Percentiles rank a stretch among this genome's conserved stretches.
Evolutionary conservation across 2,888 invertebrate species (phyloP).

Genomic region (Hydroisotoma schaefferi): DNA sequence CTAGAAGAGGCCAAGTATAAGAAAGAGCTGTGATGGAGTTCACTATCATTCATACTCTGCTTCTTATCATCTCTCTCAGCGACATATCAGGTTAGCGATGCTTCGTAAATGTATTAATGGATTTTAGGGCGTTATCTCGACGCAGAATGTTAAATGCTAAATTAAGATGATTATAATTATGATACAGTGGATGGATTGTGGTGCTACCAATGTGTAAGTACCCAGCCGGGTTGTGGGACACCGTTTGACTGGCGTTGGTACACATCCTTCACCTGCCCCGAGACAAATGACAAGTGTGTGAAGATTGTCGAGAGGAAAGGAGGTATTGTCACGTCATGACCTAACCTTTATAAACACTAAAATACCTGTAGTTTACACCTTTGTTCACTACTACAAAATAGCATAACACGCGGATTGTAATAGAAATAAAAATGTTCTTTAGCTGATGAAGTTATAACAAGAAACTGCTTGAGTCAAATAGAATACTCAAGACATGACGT

Average conservation of each 20-base stretch:
- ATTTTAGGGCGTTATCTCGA: too few species aligned
- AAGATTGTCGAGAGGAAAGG: slow-evolving; percentile 82
- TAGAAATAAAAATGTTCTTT: slow-evolving; percentile 48
- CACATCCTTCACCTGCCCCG: slow-evolving; percentile 78
- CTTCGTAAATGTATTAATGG: too few species aligned
- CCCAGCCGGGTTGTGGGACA: slow-evolving; percentile 80
- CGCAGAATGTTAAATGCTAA: too few species aligned
- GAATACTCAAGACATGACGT: slow-evolving; percentile 76
- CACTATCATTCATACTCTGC: too few species aligned
- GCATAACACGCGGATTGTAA: not conserved
- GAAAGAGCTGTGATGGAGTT: too few species aligned
- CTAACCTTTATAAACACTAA: not conserved
- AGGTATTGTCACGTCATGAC: slow-evolving; percentile 56
- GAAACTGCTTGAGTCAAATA: slow-evolving; percentile 79
- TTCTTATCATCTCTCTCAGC: too few species aligned
- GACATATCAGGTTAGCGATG: too few species aligned
- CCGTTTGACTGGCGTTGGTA: slow-evolving; percentile 74
- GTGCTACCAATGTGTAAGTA: slow-evolving; percentile 86
- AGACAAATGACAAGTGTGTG: slow-evolving; percentile 79
- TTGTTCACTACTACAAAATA: not conserved
- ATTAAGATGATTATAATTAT: too few species aligned
- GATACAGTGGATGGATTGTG: slow-evolving; percentile 56
- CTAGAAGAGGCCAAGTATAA: too few species aligned
- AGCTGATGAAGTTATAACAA: slow-evolving; percentile 75
- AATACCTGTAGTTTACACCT: not conserved